phyloP scores from a whole-genome alignment of 1,140 invertebrate species.

The Macrobrachium rosenbergii region DNA sequence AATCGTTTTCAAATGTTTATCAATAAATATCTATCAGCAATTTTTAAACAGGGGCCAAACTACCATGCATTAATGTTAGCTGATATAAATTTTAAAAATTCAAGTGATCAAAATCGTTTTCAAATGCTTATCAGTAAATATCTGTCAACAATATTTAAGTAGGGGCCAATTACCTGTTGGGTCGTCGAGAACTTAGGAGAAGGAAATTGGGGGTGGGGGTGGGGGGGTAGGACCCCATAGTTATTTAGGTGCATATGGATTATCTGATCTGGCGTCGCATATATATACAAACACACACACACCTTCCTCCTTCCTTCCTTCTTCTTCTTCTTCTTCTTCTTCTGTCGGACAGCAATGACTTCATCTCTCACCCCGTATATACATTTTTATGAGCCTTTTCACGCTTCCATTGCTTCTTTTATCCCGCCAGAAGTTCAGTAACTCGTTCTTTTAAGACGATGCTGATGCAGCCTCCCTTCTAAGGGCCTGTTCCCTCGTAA shows the following conservation, averaged over 20 bases:
- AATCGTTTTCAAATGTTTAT: no score
- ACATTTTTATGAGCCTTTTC: background rate
- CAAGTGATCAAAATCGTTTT: no score
- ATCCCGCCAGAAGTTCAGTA: no score
- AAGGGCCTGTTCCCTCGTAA: background rate
- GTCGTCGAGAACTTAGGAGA: no score
- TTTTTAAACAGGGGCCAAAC: no score
- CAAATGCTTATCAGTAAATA: no score
- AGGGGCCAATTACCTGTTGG: no score
- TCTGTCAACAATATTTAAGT: no score
- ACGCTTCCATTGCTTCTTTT: background rate
- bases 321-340: background rate
- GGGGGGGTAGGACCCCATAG: background rate
- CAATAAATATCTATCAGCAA: no score
- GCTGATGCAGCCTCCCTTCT: background rate
- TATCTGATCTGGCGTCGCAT: background rate
- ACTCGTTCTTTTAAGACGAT: conserved; percentile 1
- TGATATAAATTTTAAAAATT: no score
- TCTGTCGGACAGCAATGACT: background rate
- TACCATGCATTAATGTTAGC: no score
- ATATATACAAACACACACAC: background rate
- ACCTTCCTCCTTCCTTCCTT: background rate
- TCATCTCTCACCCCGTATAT: background rate
- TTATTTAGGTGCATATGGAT: background rate
- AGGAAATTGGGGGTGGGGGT: background rate